These are phyloP conservation scores for Trissolcus japonicus DNA, from an alignment of 2,888 invertebrate genomes.

Conservation along the genomic window DNA sequence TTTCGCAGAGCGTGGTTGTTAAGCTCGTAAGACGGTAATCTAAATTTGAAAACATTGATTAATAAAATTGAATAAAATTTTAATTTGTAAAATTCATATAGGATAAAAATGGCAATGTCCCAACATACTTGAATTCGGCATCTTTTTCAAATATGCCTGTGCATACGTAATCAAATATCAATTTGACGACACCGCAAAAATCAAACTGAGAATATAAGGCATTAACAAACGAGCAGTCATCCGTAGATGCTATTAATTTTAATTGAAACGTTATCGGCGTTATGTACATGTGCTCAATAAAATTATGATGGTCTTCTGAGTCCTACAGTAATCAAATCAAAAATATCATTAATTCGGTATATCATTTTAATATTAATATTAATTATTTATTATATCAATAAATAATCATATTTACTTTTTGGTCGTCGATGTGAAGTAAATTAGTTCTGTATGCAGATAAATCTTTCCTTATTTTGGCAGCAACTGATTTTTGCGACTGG, in stretches of 20 bases:
- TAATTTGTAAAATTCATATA: too few relatives aligned
- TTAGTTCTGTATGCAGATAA: conserved; percentile 65
- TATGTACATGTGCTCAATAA: conserved; percentile 72
- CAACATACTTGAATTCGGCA: conserved; percentile 66
- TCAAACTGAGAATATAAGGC: conserved; percentile 61
- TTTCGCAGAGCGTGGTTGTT: conserved; percentile 79
- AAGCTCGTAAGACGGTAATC: conserved; percentile 83
- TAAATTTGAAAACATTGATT: conserved; percentile 63
- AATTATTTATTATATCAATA: not conserved
- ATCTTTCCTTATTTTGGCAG: conserved; percentile 68
- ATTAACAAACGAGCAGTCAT: conserved; percentile 61
- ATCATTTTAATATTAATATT: too few relatives aligned
- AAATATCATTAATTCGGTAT: not conserved
- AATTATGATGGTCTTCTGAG: conserved; percentile 10
- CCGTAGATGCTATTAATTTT: conserved; percentile 78
- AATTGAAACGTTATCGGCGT: conserved; percentile 81
- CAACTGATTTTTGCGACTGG: conserved; percentile 69
- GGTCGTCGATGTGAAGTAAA: conserved; percentile 32
- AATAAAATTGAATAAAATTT: not conserved
- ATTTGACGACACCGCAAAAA: conserved; percentile 67
- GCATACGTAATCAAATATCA: conserved; percentile 69
- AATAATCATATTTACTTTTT: conserved; percentile 30
- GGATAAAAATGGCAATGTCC: not conserved
- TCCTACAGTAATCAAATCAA: conserved; percentile 11
- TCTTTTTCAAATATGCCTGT: conserved; percentile 68